Base-by-base conservation (phyloP, 2,888 invertebrate species). In the Archaeoteleia sp. region DNA sequence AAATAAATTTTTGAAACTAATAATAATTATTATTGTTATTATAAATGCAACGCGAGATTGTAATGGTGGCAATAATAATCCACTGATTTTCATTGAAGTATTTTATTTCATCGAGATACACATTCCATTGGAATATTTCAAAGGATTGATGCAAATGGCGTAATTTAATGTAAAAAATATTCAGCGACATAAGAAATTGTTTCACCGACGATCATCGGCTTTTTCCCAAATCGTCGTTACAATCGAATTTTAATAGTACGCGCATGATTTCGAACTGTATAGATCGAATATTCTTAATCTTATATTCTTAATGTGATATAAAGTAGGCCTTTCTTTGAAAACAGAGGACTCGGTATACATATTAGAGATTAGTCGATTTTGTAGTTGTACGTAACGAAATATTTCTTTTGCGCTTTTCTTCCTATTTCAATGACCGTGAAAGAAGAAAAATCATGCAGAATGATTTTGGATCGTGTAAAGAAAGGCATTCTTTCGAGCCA, bases 261-360 rank as follows among this genome's bases (percentile, higher is more conserved):
- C 10, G 39, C 55, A 40, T 20, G 37, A 58, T 34, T 49, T 49
- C 55, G 65, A 60, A 61, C 51, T 68, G 67, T 58, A 63, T 58
- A 68, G 58, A 63, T 61, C 51, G 49, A 66, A 34, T 68, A 63
- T 51, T 69, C 48, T 63, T 66, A 67, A 61, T 70, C 60, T 70
- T 68, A 68, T 68, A 71, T 65, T 67, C 73, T 68, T 74, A 76
- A 76, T 80, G 79, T 80, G 80, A 79, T 80, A 80, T 78, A 78
- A 76, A 72, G 75, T 78, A 78, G 78, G 77, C 76, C 77, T 78
- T 78, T 77, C 73, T 77, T 74, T 74, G 58, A 53, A 67, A 61
- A 57, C 61, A 39, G 37, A 67, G 25, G 51, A 65, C 43, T 55
- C 55, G 46, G 54, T 68, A 68, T 60, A 58, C 40, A 49, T 54